Conservation (phyloP, 2,113 vertebrate species). For the Athene cunicularia region DNA sequence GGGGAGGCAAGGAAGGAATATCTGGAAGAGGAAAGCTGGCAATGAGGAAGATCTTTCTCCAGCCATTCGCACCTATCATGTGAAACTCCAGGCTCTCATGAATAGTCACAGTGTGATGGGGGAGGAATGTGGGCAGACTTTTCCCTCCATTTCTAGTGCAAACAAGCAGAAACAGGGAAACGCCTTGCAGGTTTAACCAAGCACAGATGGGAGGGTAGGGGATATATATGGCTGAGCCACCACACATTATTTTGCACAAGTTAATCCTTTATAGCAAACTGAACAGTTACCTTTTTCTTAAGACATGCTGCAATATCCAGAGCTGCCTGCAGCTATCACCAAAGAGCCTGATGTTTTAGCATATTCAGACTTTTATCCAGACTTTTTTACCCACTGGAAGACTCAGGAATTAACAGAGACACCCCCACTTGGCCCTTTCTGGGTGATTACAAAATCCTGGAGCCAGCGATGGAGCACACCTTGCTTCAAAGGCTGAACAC, state of each 20-base stretch:
- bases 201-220: background rate
- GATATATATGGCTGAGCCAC: background rate
- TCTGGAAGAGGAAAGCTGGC: background rate
- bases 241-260: background rate
- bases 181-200: fast-evolving
- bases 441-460: background rate
- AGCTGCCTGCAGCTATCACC: background rate
- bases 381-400: background rate
- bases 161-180: background rate
- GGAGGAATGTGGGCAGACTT: background rate
- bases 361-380: background rate
- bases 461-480: fast-evolving
- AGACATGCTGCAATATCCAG: background rate
- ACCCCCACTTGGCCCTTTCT: background rate
- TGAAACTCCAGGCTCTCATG: background rate
- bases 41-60: background rate
- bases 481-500: background rate
- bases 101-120: fast-evolving
- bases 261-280: background rate
- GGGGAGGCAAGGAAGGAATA: background rate
- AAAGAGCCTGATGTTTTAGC: background rate
- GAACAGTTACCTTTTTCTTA: background rate
- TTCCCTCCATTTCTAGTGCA: background rate
- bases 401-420: background rate
- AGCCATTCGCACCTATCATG: fast-evolving